Conservation (phyloP, 1,140 invertebrate genomes). For the Pollicipes pollicipes region DNA sequence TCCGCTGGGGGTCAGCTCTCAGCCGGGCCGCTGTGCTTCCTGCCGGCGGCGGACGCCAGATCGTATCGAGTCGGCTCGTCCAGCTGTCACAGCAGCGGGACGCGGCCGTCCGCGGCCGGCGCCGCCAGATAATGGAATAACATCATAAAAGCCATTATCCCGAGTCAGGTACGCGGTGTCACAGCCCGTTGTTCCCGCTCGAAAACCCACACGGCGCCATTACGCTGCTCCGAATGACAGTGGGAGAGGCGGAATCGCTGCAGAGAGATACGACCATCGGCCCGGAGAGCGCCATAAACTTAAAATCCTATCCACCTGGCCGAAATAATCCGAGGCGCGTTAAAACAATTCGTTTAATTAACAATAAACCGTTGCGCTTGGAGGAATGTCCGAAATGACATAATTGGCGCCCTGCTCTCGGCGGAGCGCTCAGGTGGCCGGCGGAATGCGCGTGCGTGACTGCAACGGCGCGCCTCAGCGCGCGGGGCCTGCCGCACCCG, state of each 20-base stretch:
- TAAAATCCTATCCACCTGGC: neutral
- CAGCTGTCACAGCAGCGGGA: too few species aligned
- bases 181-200: neutral
- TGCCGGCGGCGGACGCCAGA: too few species aligned
- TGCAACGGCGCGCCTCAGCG: too few species aligned
- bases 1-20: too few species aligned
- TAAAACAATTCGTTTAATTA: constrained; percentile 2
- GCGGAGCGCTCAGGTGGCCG: neutral
- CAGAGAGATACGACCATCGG: neutral
- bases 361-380: neutral
- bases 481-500: too few species aligned
- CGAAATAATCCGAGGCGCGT: neutral
- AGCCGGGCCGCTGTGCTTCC: too few species aligned
- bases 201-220: neutral
- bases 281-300: neutral
- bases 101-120: too few species aligned
- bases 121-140: neutral
- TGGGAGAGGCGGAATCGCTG: neutral
- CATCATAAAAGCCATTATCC: constrained; percentile 2
- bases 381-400: neutral
- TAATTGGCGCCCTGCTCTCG: neutral
- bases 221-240: neutral
- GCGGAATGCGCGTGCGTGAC: neutral
- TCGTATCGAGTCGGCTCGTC: too few species aligned
- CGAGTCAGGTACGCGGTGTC: neutral